A percentile compares a stretch with the other conserved stretches of the same genome.
These are phyloP conservation scores for Pardalotus punctatus DNA, from an alignment of 2,113 vertebrate genomes.

Conservation along the genomic window DNA sequence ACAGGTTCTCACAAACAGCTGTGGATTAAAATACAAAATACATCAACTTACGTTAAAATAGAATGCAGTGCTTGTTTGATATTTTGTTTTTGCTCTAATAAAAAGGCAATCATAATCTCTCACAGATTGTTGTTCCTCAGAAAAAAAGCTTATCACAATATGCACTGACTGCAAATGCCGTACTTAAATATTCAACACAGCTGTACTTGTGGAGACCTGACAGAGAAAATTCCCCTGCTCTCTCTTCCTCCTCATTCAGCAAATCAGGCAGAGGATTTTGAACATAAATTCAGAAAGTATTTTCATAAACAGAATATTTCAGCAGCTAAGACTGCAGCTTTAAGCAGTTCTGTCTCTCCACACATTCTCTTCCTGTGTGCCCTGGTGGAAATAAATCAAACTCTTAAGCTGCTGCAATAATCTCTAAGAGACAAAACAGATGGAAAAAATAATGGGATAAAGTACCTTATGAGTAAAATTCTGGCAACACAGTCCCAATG, in stretches of 20 bases:
- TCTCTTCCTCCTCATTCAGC: neutral
- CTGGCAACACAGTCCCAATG: neutral
- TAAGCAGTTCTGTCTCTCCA: neutral
- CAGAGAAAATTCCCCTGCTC: neutral
- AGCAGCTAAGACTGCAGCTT: neutral
- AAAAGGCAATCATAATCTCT: neutral
- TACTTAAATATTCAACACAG: neutral
- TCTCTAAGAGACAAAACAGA: conserved; percentile 26
- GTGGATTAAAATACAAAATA: neutral
- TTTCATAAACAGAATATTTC: conserved; percentile 23
- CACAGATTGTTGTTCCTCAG: neutral
- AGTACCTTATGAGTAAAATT: neutral
- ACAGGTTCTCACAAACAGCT: neutral
- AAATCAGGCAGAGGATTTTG: neutral
- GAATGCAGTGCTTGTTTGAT: neutral
- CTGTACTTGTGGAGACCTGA: neutral
- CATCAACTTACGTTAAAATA: neutral
- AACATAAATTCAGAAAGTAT: neutral
- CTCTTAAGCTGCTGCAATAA: neutral
- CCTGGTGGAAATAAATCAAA: conserved; percentile 9
- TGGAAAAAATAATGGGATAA: conserved; percentile 1
- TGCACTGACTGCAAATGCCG: neutral
- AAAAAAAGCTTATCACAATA: neutral
- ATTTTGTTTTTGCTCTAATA: neutral
- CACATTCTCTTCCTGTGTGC: neutral